A percentile compares a stretch with the other conserved stretches of the same genome.
Conservation (phyloP, 1,140 invertebrate species). For the Magallana angulata region DNA sequence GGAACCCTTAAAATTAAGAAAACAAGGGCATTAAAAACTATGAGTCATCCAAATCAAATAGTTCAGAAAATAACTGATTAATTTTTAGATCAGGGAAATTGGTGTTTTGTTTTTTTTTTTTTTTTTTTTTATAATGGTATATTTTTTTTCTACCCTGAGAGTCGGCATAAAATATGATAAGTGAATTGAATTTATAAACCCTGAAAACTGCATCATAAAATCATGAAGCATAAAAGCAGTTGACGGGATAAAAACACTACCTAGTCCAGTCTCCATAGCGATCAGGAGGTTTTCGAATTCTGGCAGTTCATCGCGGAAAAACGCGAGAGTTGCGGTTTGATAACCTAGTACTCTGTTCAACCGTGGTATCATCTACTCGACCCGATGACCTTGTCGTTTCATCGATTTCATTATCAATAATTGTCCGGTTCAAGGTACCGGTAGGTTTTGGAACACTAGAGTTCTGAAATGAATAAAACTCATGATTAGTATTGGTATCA, state of each 20-base stretch:
- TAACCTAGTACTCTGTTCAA: too few relatives aligned
- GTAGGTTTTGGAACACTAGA: not conserved
- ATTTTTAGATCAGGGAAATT: too few relatives aligned
- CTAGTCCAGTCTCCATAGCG: not conserved
- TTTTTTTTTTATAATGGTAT: too few relatives aligned
- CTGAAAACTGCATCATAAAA: constrained; percentile 5
- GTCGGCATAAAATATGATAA: too few relatives aligned
- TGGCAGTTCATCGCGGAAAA: not conserved
- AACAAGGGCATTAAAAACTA: too few relatives aligned
- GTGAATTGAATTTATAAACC: not conserved
- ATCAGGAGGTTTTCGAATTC: not conserved
- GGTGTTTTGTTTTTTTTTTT: too few relatives aligned
- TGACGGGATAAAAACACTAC: not conserved
- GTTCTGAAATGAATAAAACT: not conserved
- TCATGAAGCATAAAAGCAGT: not conserved
- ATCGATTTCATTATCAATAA: not conserved
- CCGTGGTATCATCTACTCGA: too few relatives aligned
- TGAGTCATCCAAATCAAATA: too few relatives aligned
- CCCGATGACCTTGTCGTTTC: too few relatives aligned
- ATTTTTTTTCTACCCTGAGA: too few relatives aligned
- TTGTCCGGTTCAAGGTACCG: not conserved
- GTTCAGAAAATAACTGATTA: too few relatives aligned
- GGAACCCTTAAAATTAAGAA: too few relatives aligned
- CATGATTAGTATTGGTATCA: not conserved
- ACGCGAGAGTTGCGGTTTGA: not conserved